A percentile compares a stretch with the other conserved stretches of the same genome.
phyloP scores from a whole-genome alignment of 2,797 vertebrate genomes.

The Cuculus canorus region DNA sequence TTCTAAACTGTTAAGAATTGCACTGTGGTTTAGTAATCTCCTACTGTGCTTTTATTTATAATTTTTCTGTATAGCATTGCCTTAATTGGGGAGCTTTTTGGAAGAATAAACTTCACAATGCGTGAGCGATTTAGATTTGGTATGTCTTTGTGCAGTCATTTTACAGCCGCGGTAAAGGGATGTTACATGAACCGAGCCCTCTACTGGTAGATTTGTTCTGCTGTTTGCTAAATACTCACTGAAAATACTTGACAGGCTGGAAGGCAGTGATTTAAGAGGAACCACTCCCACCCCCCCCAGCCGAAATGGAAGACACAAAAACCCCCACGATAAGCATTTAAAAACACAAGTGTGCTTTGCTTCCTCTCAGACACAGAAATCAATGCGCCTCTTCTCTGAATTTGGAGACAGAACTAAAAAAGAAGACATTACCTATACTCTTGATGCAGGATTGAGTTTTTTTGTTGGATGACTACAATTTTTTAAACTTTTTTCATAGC shows the following conservation, averaged over 20 bases:
- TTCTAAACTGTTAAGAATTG: neutral
- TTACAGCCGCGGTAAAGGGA: neutral
- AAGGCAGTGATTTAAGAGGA: neutral
- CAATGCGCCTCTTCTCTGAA: neutral
- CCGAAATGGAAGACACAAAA: neutral
- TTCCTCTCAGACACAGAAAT: neutral
- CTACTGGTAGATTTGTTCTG: conserved; percentile 12
- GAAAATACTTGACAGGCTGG: neutral
- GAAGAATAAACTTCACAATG: neutral
- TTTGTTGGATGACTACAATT: neutral
- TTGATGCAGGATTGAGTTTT: neutral
- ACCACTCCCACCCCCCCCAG: neutral
- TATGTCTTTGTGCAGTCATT: neutral
- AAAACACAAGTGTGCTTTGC: neutral
- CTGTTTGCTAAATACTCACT: neutral
- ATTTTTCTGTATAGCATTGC: neutral
- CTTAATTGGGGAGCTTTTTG: neutral
- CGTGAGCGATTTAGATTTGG: neutral
- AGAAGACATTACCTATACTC: neutral
- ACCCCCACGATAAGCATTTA: neutral
- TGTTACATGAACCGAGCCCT: neutral
- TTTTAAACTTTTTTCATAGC: neutral
- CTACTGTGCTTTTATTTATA: neutral
- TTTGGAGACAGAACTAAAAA: neutral
- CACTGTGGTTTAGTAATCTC: neutral